Evolutionary conservation across 2,113 vertebrate species (phyloP).

Genomic region (Capreolus pygargus): DNA sequence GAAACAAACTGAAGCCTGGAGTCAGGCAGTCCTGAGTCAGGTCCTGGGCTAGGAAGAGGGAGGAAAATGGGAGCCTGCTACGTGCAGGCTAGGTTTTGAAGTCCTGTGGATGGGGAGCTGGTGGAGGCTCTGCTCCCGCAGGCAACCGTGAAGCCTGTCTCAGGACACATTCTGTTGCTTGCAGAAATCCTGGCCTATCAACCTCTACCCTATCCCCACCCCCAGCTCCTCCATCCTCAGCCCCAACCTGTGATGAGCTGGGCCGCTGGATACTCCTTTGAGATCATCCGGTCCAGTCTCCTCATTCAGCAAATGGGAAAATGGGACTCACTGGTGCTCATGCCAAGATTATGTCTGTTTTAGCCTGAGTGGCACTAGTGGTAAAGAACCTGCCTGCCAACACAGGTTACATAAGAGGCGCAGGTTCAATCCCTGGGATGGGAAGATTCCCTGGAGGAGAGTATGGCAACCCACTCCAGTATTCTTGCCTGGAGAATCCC

Average conservation of each 20-base stretch:
- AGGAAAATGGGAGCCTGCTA: neutral
- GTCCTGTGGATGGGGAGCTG: neutral
- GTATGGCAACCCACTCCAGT: neutral
- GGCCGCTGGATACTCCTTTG: neutral
- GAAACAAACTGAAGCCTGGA: neutral
- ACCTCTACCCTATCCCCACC: neutral
- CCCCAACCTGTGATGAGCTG: neutral
- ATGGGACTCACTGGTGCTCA: neutral
- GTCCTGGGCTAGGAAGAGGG: neutral
- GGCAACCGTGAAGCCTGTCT: neutral
- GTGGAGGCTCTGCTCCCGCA: neutral
- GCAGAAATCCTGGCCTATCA: neutral
- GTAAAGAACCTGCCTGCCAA: neutral
- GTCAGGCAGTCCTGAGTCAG: neutral
- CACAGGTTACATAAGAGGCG: rapidly evolving
- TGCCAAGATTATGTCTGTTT: neutral
- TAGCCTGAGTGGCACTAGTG: neutral
- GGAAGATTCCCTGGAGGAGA: neutral
- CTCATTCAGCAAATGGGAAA: neutral
- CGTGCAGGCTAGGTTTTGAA: neutral
- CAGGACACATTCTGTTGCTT: neutral
- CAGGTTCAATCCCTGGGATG: neutral
- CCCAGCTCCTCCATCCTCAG: no score
- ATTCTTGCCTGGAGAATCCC: neutral
- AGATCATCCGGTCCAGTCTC: neutral